Evolutionary conservation across 2,888 invertebrate genomes (phyloP).

Genomic region (Chrysina gloriosa): DNA sequence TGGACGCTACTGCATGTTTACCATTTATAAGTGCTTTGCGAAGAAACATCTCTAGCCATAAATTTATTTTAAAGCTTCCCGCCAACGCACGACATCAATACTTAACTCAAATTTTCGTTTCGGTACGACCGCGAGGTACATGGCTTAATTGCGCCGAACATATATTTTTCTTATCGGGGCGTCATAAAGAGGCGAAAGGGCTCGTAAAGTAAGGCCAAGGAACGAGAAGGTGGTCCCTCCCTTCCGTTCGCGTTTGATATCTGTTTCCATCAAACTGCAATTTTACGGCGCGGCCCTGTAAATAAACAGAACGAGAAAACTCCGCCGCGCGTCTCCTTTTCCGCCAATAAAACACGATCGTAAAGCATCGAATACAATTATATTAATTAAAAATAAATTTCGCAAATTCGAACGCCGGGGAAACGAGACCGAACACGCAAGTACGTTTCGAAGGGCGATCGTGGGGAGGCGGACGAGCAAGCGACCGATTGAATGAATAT

Average conservation of each 20-base stretch:
- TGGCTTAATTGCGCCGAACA: constrained; percentile 26
- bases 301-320: constrained; percentile 30
- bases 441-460: too few relatives aligned
- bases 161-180: constrained; percentile 34
- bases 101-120: constrained; percentile 22
- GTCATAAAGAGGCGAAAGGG: constrained; percentile 31
- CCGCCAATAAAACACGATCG: constrained; percentile 29
- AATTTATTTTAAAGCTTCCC: constrained; percentile 29
- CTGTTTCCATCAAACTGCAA: constrained; percentile 37
- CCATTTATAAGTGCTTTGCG: neutral
- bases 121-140: neutral
- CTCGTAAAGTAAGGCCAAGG: constrained; percentile 26
- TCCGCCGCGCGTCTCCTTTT: constrained; percentile 6
- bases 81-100: constrained; percentile 16
- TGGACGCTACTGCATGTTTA: too few relatives aligned
- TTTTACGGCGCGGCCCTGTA: constrained; percentile 32
- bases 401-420: neutral
- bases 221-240: constrained; percentile 7
- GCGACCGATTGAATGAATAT: neutral
- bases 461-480: too few relatives aligned
- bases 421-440: neutral
- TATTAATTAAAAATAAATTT: constrained; percentile 39
- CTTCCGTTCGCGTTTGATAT: constrained; percentile 34
- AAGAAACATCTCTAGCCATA: constrained; percentile 1
- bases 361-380: constrained; percentile 37